Evolutionary conservation across 1,140 invertebrate genomes (phyloP), one percentile per base, ranked within the genome.

Genomic region (Acromyrmex heyeri): DNA sequence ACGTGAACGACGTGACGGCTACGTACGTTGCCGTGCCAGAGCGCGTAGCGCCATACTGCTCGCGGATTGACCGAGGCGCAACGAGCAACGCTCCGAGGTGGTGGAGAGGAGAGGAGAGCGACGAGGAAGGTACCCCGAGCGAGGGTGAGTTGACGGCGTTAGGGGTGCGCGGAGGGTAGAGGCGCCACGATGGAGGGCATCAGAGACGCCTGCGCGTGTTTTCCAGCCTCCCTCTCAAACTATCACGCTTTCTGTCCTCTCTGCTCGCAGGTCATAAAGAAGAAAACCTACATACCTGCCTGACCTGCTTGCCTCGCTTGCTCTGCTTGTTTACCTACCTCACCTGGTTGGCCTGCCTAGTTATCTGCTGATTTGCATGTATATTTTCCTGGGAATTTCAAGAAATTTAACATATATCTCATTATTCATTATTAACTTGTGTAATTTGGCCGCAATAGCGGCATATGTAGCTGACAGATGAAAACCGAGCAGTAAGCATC

Each of bases 11-110:
- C 21, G 53, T 64, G 59, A 53, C 72, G 50, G 85, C 64, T 83
- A 89, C 90, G 88, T 85, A 86, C 90, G 88, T 89, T 93, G 86
- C 78, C 82, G 91, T 92, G 90, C 91, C 87, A 83, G 90, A 93
- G 91, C 94, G 93, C 93, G 91, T 93, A 94, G 94, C 94, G 94
- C 94, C 95, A 95, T 95, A 95, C 94, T 95, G 92, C 91, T 93
- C 92, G 73, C 90, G 88, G 93, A 95, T 95, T 95, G 94, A 95
- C 92, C 93, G 93, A 94, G 91, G 92, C 87, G 92, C 92, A 92
- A 86, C 89, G 90, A 92, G 90, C 92, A 94, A 92, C 91, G 91
- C 91, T 82, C 55, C 76, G 88, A 76, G 85, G 50, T 73, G 76
- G 16, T 53, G 24, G 38, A 0, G 77, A 70, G 61, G 44, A 73